phyloP scores from a whole-genome alignment of 2,797 vertebrate species.

The Sebastes hopkinsi region DNA sequence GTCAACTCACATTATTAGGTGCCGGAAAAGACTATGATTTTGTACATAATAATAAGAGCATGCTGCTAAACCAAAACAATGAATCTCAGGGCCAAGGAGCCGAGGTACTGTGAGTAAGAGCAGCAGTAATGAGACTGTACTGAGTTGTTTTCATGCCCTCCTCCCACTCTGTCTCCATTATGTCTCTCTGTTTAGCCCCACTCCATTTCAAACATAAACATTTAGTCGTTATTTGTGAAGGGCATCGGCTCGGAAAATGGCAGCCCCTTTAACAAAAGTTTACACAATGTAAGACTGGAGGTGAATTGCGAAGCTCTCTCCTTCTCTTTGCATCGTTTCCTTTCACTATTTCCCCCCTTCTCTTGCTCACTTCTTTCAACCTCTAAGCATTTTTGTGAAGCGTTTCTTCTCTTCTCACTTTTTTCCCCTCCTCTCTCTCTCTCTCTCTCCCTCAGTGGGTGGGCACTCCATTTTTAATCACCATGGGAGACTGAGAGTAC shows the following conservation, averaged over 20 bases:
- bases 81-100: background rate
- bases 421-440: background rate
- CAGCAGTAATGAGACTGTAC: slow-evolving; percentile 20
- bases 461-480: slow-evolving; percentile 66
- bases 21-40: background rate
- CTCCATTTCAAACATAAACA: slow-evolving; percentile 43
- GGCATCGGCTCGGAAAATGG: slow-evolving; percentile 21
- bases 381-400: background rate
- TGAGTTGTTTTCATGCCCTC: slow-evolving; percentile 6
- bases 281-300: slow-evolving; percentile 16
- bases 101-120: background rate
- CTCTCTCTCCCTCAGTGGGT: slow-evolving; percentile 35
- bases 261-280: slow-evolving; percentile 8
- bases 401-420: slow-evolving; percentile 18
- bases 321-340: background rate
- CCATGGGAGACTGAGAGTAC: slow-evolving; percentile 53
- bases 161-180: slow-evolving; percentile 19
- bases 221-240: slow-evolving; percentile 39
- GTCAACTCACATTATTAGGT: slow-evolving; percentile 8
- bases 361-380: slow-evolving; percentile 12
- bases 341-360: background rate
- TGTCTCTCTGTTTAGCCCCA: slow-evolving; percentile 28
- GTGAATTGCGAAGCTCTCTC: background rate
- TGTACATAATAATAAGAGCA: background rate
- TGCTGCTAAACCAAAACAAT: background rate